Conservation (phyloP, 2,888 invertebrate genomes). For the Scaptomyza tumidula region DNA sequence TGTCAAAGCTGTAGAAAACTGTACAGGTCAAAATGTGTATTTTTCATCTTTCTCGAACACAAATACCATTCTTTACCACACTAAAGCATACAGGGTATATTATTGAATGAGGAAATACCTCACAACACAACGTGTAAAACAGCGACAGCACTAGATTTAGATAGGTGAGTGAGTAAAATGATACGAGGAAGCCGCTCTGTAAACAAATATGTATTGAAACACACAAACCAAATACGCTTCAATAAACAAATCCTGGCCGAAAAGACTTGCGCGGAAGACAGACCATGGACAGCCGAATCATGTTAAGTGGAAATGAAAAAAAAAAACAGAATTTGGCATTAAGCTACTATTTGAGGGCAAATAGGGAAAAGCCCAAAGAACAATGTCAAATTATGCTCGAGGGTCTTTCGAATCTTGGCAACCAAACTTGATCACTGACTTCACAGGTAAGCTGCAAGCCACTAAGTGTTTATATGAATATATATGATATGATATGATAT, state of each 20-base stretch:
- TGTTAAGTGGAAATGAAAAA: slow-evolving; percentile 19
- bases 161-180: slow-evolving; percentile 1
- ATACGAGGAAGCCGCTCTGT: slow-evolving; percentile 6
- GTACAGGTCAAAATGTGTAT: too few species aligned
- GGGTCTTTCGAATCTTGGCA: slow-evolving; percentile 4
- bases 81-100: not conserved
- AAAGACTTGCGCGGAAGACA: slow-evolving; percentile 11
- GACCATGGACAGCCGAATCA: slow-evolving; percentile 6
- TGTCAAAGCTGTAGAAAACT: too few species aligned
- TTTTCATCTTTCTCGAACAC: too few species aligned
- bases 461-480: not conserved
- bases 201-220: slow-evolving; percentile 39
- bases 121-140: slow-evolving; percentile 34
- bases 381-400: slow-evolving; percentile 13
- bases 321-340: slow-evolving; percentile 3
- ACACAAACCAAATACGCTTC: slow-evolving; percentile 54
- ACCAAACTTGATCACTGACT: slow-evolving; percentile 2
- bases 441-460: slow-evolving; percentile 5
- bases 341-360: slow-evolving; percentile 24
- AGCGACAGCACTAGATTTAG: not conserved
- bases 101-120: slow-evolving; percentile 33
- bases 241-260: slow-evolving; percentile 62
- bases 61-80: too few species aligned
- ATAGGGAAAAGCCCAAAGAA: slow-evolving; percentile 37
- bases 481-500: slow-evolving; percentile 1